These are phyloP conservation scores for Penaeus monodon DNA, from an alignment of 2,888 invertebrate species.

Conservation along the genomic window DNA sequence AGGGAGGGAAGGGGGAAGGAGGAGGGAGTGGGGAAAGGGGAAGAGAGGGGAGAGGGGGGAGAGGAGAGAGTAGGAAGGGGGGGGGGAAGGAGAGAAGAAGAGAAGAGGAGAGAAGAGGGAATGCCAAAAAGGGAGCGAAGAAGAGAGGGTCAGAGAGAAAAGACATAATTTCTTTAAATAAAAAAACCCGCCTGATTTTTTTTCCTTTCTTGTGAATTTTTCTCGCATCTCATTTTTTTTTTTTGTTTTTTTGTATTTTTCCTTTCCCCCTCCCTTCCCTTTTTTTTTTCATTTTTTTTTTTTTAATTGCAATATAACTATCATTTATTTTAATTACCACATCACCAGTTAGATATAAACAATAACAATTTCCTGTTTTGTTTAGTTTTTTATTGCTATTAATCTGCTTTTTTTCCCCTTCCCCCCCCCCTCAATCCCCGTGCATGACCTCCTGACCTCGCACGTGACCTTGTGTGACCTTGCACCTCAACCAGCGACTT, in stretches of 20 bases:
- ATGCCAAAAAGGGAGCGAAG: background rate
- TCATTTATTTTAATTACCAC: too few species aligned
- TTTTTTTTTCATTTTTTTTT: too few species aligned
- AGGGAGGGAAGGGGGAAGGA: background rate
- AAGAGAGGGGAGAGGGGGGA: background rate
- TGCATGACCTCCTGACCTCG: background rate
- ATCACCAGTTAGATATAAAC: too few species aligned
- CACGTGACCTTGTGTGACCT: conserved; percentile 1
- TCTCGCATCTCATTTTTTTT: too few species aligned
- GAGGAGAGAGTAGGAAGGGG: background rate
- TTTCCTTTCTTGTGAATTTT: too few species aligned
- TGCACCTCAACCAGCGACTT: conserved; percentile 8
- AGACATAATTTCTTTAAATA: too few species aligned
- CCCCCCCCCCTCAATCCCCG: background rate
- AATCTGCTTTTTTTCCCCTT: background rate
- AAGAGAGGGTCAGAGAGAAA: too few species aligned
- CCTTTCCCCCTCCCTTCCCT: rapidly evolving
- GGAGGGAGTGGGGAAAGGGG: background rate
- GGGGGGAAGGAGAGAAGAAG: too few species aligned
- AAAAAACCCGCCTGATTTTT: too few species aligned
- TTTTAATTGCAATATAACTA: too few species aligned
- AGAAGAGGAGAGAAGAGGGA: background rate
- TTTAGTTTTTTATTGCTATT: background rate
- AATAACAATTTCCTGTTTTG: too few species aligned
- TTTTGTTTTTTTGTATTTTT: too few species aligned